These are phyloP conservation scores for Amphiduros pacificus DNA, from an alignment of 2,888 invertebrate species.

Conservation along the genomic window DNA sequence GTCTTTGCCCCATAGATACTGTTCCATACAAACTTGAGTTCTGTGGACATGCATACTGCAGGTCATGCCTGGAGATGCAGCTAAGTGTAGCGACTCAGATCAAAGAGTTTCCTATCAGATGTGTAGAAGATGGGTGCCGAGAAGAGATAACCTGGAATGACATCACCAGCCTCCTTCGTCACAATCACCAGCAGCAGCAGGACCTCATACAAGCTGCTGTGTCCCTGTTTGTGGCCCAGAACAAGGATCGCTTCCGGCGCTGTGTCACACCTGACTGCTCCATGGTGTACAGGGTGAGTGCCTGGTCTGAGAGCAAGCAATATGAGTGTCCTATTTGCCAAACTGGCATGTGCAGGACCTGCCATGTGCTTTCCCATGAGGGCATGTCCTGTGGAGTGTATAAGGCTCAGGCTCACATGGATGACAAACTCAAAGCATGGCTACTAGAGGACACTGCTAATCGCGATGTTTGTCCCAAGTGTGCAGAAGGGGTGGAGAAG, in stretches of 20 bases:
- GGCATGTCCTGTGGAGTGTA: constrained; percentile 5
- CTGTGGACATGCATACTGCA: constrained; percentile 3
- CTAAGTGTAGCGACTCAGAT: background rate
- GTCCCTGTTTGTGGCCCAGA: background rate
- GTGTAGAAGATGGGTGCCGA: background rate
- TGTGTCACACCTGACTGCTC: constrained; percentile 8
- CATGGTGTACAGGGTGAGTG: constrained; percentile 4
- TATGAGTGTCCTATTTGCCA: constrained; percentile 4
- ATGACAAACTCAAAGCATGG: constrained; percentile 1
- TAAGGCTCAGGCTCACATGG: background rate
- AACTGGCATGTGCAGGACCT: background rate
- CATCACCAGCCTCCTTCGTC: background rate
- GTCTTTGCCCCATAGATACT: too few species aligned
- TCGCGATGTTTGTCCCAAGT: constrained; percentile 13
- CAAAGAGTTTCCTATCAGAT: background rate
- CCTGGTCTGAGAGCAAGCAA: background rate
- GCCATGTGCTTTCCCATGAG: constrained; percentile 7
- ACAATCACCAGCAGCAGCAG: background rate
- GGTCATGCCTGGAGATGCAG: background rate
- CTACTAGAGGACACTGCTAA: background rate
- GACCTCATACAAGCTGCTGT: background rate
- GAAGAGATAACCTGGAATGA: background rate
- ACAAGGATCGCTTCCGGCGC: background rate
- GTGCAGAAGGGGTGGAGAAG: constrained; percentile 7
- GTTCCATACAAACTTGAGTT: background rate